Percentiles rank a stretch among this genome's conserved stretches.
phyloP scores from a whole-genome alignment of 2,113 vertebrate genomes.

The Phylloscopus whistleri region DNA sequence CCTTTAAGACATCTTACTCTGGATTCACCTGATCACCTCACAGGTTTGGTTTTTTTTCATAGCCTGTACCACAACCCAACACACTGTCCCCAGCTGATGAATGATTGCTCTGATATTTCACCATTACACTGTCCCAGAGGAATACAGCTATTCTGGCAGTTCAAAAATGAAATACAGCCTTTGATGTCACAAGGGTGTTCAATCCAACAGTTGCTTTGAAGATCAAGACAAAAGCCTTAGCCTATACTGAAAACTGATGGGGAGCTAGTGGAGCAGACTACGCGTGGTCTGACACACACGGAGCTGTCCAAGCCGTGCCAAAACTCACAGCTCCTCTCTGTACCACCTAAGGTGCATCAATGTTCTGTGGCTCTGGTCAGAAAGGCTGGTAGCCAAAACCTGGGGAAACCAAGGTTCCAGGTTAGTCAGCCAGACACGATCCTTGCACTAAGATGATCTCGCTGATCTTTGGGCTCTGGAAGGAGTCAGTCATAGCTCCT shows the following conservation, averaged over 20 bases:
- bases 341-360: background rate
- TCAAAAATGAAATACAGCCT: background rate
- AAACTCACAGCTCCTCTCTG: background rate
- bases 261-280: background rate
- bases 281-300: background rate
- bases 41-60: background rate
- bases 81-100: background rate
- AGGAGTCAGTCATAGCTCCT: background rate
- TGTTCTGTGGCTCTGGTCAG: background rate
- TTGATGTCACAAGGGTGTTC: background rate
- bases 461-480: background rate
- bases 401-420: background rate
- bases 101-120: background rate
- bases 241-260: background rate
- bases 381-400: background rate
- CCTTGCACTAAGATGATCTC: background rate
- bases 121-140: background rate
- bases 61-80: background rate
- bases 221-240: background rate
- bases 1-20: background rate
- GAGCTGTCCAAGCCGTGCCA: background rate
- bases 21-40: background rate
- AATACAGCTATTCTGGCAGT: background rate
- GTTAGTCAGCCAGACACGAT: background rate
- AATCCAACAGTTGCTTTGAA: slow-evolving; percentile 5